Conservation (phyloP, 2,113 vertebrate genomes). For the Anolis carolinensis region DNA sequence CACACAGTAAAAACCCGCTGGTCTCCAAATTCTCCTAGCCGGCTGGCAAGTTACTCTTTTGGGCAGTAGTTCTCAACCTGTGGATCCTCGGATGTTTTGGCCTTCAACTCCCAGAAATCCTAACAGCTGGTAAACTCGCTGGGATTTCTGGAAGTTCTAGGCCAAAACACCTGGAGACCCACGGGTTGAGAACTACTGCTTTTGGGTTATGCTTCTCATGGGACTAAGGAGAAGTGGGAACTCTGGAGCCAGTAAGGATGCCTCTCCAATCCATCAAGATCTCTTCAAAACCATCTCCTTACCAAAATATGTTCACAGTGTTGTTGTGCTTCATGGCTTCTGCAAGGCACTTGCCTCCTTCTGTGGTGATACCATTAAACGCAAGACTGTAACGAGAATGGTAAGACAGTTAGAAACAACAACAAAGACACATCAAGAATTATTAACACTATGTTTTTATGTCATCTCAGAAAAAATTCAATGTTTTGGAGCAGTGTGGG, state of each 20-base stretch:
- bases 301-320: slow-evolving; percentile 90
- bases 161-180: too few relatives aligned
- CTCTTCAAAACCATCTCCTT: slow-evolving; percentile 29
- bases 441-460: neutral
- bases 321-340: slow-evolving; percentile 83
- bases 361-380: slow-evolving; percentile 86
- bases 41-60: neutral
- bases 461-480: too few relatives aligned
- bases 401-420: neutral
- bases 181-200: too few relatives aligned
- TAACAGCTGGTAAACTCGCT: too few relatives aligned
- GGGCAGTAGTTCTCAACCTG: too few relatives aligned
- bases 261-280: neutral
- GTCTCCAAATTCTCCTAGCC: neutral
- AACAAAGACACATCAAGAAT: neutral
- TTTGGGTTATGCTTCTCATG: neutral
- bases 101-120: too few relatives aligned
- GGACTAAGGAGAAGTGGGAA: neutral
- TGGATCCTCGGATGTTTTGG: too few relatives aligned
- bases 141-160: too few relatives aligned
- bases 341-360: slow-evolving; percentile 85
- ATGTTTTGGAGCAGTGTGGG: neutral
- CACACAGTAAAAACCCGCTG: neutral
- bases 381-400: slow-evolving; percentile 80
- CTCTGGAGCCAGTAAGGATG: neutral